A percentile compares a stretch with the other conserved stretches of the same genome.
Evolutionary conservation across 2,797 vertebrate species (phyloP).

Genomic region (Aphelocoma californica): DNA sequence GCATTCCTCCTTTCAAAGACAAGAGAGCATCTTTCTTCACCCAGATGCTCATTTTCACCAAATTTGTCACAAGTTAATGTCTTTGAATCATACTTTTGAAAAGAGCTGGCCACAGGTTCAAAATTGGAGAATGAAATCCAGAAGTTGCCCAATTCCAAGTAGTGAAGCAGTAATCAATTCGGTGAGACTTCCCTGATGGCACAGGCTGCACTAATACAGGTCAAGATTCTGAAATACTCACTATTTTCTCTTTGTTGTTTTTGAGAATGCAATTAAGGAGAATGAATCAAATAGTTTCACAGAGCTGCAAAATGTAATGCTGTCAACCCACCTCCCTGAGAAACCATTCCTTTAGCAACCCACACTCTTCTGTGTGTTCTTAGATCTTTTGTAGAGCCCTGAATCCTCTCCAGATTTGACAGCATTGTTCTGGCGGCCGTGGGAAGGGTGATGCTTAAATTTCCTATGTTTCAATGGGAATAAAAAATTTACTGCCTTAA

Average conservation of each 20-base stretch:
- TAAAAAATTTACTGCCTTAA: slow-evolving; percentile 21
- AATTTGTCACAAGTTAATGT: not conserved
- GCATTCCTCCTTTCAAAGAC: not conserved
- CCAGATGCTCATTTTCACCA: not conserved
- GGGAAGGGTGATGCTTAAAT: slow-evolving; percentile 6
- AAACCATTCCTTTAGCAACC: slow-evolving; percentile 5
- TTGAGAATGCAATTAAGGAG: slow-evolving; percentile 10
- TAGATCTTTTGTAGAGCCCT: not conserved
- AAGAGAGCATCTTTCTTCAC: not conserved
- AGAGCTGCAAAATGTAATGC: not conserved
- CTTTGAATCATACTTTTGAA: not conserved
- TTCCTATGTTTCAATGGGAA: not conserved
- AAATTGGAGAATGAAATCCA: not conserved
- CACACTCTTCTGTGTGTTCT: slow-evolving; percentile 18
- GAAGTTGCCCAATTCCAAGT: not conserved
- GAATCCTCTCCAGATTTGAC: slow-evolving; percentile 27
- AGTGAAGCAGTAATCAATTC: not conserved
- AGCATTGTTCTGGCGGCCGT: slow-evolving; percentile 17
- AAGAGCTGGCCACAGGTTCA: not conserved
- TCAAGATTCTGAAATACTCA: slow-evolving; percentile 4
- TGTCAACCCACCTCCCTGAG: slow-evolving; percentile 21
- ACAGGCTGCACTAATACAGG: not conserved
- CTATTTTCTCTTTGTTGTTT: slow-evolving; percentile 18
- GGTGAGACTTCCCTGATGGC: not conserved
- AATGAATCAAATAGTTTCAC: slow-evolving; percentile 41